Percentiles rank a stretch among this genome's conserved stretches.
phyloP scores from a whole-genome alignment of 2,113 vertebrate genomes.

The Stigmatopora nigra region DNA sequence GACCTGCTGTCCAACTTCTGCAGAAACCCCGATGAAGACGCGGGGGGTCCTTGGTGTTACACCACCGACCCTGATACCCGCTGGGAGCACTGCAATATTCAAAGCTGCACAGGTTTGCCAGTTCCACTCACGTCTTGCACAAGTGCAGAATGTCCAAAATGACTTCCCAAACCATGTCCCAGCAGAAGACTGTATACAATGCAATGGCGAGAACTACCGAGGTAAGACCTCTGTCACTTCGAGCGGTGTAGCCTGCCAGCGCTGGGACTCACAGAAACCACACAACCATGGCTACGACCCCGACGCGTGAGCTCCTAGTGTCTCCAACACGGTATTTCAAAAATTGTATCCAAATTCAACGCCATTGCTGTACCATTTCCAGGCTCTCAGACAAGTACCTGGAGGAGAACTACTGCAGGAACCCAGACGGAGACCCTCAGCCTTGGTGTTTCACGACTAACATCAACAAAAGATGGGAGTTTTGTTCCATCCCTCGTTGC shows the following conservation, averaged over 20 bases:
- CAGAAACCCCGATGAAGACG: constrained; percentile 71
- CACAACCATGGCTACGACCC: constrained; percentile 81
- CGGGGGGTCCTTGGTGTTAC: constrained; percentile 72
- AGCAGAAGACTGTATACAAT: constrained; percentile 80
- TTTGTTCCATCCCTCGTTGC: constrained; percentile 81
- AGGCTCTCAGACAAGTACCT: constrained; percentile 87
- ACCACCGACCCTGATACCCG: constrained; percentile 58
- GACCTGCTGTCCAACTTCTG: constrained; percentile 73
- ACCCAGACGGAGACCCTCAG: constrained; percentile 84
- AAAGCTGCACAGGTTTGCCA: constrained; percentile 62
- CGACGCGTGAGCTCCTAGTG: constrained; percentile 66
- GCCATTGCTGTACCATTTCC: neutral
- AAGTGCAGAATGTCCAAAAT: neutral
- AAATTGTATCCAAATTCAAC: neutral
- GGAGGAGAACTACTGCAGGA: constrained; percentile 87
- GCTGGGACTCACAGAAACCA: constrained; percentile 82
- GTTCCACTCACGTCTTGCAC: neutral
- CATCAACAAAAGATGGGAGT: constrained; percentile 81
- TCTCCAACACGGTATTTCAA: neutral
- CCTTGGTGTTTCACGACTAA: constrained; percentile 91
- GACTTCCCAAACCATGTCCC: neutral
- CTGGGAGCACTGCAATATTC: constrained; percentile 67
- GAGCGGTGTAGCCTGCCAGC: constrained; percentile 65
- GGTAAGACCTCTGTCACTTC: constrained; percentile 77
- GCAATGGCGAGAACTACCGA: constrained; percentile 85